phyloP scores from a whole-genome alignment of 2,797 vertebrate genomes.

The Molothrus aeneus region DNA sequence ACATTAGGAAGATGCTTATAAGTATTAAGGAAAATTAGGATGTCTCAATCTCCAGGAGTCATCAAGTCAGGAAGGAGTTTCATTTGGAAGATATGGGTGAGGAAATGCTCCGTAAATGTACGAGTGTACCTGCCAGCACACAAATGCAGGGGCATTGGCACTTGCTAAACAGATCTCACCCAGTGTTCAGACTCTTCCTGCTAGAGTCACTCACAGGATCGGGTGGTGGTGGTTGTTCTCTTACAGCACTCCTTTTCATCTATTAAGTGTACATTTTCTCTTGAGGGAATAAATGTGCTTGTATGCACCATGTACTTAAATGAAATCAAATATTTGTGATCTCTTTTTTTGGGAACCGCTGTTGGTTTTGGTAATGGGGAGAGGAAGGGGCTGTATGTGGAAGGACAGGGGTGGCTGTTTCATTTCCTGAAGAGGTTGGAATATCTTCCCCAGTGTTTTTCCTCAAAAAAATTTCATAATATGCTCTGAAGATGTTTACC shows the following conservation, averaged over 20 bases:
- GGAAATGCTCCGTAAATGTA: neutral
- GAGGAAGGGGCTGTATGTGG: neutral
- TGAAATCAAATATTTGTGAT: neutral
- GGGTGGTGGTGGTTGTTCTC: neutral
- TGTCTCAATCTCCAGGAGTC: neutral
- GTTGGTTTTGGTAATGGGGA: neutral
- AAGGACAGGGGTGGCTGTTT: neutral
- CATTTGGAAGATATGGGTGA: neutral
- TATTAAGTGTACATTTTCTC: neutral
- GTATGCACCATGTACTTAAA: neutral
- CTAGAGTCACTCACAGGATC: neutral
- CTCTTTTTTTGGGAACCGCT: neutral
- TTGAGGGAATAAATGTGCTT: neutral
- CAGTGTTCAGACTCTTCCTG: neutral
- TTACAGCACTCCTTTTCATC: neutral
- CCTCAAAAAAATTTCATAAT: neutral
- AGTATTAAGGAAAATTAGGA: neutral
- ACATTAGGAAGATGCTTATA: neutral
- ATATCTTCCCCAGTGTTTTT: neutral
- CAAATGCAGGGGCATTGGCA: neutral
- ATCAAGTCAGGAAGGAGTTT: neutral
- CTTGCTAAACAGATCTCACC: neutral
- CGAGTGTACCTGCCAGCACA: rapidly evolving
- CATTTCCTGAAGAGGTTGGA: neutral
- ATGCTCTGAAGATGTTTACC: neutral